A percentile compares a stretch with the other conserved stretches of the same genome.
Conservation (phyloP, 2,797 vertebrate species). For the Poeciliopsis turneri region DNA sequence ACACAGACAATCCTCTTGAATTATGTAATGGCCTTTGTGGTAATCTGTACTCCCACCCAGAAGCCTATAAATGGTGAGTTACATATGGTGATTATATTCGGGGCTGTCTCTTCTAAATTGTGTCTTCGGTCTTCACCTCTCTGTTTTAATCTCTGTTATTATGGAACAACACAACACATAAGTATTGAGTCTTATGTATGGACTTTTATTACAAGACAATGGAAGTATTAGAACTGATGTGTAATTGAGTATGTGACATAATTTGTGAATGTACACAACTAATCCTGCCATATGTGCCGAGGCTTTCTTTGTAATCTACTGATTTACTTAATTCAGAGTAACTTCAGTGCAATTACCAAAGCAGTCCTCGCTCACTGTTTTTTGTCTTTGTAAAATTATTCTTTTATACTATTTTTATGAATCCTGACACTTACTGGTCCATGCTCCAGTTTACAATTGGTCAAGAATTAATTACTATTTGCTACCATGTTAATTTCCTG, state of each 20-base stretch:
- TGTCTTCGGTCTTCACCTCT: slow-evolving; percentile 24
- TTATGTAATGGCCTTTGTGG: slow-evolving; percentile 66
- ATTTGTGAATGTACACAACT: slow-evolving; percentile 39
- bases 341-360: not conserved
- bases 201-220: slow-evolving; percentile 18
- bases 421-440: not conserved
- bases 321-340: slow-evolving; percentile 33
- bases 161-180: slow-evolving; percentile 29
- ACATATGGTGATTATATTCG: slow-evolving; percentile 39
- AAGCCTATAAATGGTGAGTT: slow-evolving; percentile 36
- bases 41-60: slow-evolving; percentile 45
- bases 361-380: not conserved
- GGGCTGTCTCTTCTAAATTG: slow-evolving; percentile 25
- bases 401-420: not conserved
- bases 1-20: slow-evolving; percentile 59
- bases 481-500: not conserved
- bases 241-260: slow-evolving; percentile 33
- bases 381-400: not conserved
- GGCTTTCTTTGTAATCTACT: slow-evolving; percentile 22
- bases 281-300: slow-evolving; percentile 43
- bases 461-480: not conserved
- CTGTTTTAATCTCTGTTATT: slow-evolving; percentile 30
- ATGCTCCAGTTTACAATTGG: not conserved
- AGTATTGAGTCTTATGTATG: not conserved
- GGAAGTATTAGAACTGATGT: slow-evolving; percentile 49